phyloP scores from a whole-genome alignment of 2,888 invertebrate species.

The Pyrochroa serraticornis region DNA sequence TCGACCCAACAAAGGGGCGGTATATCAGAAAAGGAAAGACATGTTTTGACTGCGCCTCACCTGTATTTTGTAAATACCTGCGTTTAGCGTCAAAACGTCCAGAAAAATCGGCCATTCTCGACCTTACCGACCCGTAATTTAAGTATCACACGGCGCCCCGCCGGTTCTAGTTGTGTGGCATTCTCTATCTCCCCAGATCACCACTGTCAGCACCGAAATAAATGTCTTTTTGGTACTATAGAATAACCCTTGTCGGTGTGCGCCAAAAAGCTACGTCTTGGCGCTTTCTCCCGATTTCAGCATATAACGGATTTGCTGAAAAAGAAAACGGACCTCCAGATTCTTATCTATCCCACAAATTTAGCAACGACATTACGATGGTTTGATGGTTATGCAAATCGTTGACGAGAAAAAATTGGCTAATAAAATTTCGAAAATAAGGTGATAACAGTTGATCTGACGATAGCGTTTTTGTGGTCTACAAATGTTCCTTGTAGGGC shows the following conservation, averaged over 20 bases:
- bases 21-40: constrained; percentile 41
- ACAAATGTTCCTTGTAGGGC: too few species aligned
- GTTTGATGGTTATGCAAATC: constrained; percentile 25
- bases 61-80: constrained; percentile 57
- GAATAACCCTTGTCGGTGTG: constrained; percentile 46
- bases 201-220: constrained; percentile 58
- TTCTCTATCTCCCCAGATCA: constrained; percentile 52
- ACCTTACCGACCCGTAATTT: constrained; percentile 41
- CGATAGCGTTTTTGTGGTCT: too few species aligned
- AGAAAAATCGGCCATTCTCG: constrained; percentile 41
- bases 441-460: too few species aligned
- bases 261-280: constrained; percentile 36
- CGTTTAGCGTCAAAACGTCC: constrained; percentile 55
- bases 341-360: too few species aligned
- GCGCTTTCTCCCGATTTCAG: background rate
- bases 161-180: constrained; percentile 56
- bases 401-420: too few species aligned
- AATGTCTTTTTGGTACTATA: constrained; percentile 51
- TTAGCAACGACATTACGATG: too few species aligned
- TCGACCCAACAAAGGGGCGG: constrained; percentile 44
- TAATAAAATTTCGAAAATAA: too few species aligned
- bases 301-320: constrained; percentile 36
- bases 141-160: constrained; percentile 48
- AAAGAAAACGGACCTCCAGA: too few species aligned
- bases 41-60: constrained; percentile 56